A percentile compares a stretch with the other conserved stretches of the same genome.
Conservation (phyloP, 2,888 invertebrate species). For the Melinaea menophilus region DNA sequence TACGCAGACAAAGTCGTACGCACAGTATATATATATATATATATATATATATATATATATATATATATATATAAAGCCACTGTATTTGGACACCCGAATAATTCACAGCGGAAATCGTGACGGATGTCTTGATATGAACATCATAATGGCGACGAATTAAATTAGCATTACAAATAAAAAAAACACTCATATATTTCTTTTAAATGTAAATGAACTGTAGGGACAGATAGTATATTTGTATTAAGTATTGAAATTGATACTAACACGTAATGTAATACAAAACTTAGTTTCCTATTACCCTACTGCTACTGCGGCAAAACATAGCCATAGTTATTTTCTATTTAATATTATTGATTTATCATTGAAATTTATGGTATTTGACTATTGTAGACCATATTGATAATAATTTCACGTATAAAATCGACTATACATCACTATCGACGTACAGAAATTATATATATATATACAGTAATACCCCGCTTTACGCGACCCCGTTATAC, state of each 20-base stretch:
- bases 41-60: constrained; percentile 7
- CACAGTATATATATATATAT: constrained; percentile 13
- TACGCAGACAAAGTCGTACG: background rate
- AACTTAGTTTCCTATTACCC: constrained; percentile 40
- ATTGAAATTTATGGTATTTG: no score
- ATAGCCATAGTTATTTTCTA: no score
- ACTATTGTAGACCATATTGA: no score
- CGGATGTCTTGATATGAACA: constrained; percentile 23
- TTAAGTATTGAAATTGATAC: constrained; percentile 31
- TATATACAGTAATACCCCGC: no score
- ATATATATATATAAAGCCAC: background rate
- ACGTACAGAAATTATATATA: no score
- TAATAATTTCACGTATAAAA: no score
- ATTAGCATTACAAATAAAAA: constrained; percentile 16
- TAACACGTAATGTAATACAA: constrained; percentile 31
- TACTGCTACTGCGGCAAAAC: constrained; percentile 13
- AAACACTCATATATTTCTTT: constrained; percentile 9
- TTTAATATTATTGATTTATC: no score
- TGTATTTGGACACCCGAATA: constrained; percentile 13
- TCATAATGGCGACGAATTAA: constrained; percentile 15
- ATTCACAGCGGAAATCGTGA: constrained; percentile 39
- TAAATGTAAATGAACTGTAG: constrained; percentile 16
- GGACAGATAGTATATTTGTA: constrained; percentile 13
- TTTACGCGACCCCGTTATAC: no score
- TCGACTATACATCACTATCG: no score